Percentiles rank a stretch among this genome's conserved stretches.
phyloP scores from a whole-genome alignment of 92 coral and sea anemone genomes.

The Porites evermanni region DNA sequence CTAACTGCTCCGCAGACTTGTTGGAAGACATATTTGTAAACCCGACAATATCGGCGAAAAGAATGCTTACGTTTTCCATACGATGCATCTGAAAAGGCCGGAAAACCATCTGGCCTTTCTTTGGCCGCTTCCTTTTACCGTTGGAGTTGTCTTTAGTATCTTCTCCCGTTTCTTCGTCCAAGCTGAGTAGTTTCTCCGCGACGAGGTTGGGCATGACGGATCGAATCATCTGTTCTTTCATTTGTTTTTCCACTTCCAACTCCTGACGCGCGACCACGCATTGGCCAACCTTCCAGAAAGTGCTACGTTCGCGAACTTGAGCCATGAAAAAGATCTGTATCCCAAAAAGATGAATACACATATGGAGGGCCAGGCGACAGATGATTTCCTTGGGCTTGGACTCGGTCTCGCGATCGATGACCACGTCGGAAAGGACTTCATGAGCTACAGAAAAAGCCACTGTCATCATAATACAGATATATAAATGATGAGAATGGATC shows the following conservation, averaged over 20 bases:
- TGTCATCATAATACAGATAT: slow-evolving; percentile 89
- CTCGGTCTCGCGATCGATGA: slow-evolving; percentile 37
- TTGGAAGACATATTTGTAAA: slow-evolving; percentile 98
- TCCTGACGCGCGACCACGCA: slow-evolving; percentile 96
- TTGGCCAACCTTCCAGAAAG: slow-evolving; percentile 99
- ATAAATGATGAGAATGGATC: slow-evolving; percentile 90
- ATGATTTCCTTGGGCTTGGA: slow-evolving; percentile 60
- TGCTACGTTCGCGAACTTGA: slow-evolving; percentile 98
- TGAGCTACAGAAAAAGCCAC: slow-evolving; percentile 89
- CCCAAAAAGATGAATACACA: slow-evolving; percentile 93
- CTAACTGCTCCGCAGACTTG: slow-evolving; percentile 98
- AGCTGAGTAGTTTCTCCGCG: slow-evolving; percentile 75
- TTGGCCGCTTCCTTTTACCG: slow-evolving; percentile 77
- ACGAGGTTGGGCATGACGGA: slow-evolving; percentile 96
- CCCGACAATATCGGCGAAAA: slow-evolving; percentile 99
- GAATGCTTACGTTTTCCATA: slow-evolving; percentile 97
- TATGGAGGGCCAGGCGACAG: slow-evolving; percentile 84
- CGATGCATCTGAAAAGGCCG: slow-evolving; percentile 99
- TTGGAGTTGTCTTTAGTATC: slow-evolving; percentile 66
- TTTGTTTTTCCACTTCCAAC: slow-evolving; percentile 95
- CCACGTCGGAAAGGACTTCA: slow-evolving; percentile 82
- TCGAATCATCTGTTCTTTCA: slow-evolving; percentile 93
- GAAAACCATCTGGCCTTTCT: slow-evolving; percentile 84
- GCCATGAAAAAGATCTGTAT: slow-evolving; percentile 98
- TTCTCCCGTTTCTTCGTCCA: slow-evolving; percentile 76